These are phyloP conservation scores for Perizoma flavofasciatum DNA, from an alignment of 2,888 invertebrate genomes.

Conservation along the genomic window DNA sequence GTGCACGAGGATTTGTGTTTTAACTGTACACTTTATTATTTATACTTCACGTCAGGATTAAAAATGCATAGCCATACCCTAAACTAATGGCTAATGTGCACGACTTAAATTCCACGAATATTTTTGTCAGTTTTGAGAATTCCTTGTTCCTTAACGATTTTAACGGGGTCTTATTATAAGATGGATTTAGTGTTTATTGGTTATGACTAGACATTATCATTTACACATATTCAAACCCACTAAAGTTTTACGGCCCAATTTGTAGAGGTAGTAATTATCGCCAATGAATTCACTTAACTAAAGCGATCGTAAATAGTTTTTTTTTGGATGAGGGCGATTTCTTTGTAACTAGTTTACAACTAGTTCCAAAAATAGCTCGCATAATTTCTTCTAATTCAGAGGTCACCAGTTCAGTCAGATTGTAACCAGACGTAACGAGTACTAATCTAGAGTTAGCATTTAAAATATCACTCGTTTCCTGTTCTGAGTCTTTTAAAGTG, in stretches of 20 bases:
- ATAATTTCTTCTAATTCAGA: constrained; percentile 37
- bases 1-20: constrained; percentile 47
- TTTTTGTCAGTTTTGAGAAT: constrained; percentile 1
- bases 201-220: constrained; percentile 20
- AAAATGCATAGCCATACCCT: constrained; percentile 54
- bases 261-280: constrained; percentile 36
- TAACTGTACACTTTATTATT: constrained; percentile 50
- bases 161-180: too few relatives aligned
- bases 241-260: constrained; percentile 35
- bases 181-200: constrained; percentile 6
- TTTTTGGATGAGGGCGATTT: constrained; percentile 20
- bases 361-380: constrained; percentile 32
- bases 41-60: constrained; percentile 49
- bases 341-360: constrained; percentile 12
- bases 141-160: too few relatives aligned
- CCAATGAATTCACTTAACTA: constrained; percentile 35
- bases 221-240: constrained; percentile 25
- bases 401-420: constrained; percentile 47
- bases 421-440: constrained; percentile 61
- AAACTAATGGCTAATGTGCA: constrained; percentile 45
- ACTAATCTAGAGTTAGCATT: constrained; percentile 75
- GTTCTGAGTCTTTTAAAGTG: constrained; percentile 72
- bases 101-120: constrained; percentile 25
- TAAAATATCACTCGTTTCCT: constrained; percentile 75
- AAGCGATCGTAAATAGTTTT: constrained; percentile 27